Evolutionary conservation across 2,113 vertebrate species (phyloP), one percentile per base, ranked within the genome.

Genomic region (Rhynchomys soricoides): DNA sequence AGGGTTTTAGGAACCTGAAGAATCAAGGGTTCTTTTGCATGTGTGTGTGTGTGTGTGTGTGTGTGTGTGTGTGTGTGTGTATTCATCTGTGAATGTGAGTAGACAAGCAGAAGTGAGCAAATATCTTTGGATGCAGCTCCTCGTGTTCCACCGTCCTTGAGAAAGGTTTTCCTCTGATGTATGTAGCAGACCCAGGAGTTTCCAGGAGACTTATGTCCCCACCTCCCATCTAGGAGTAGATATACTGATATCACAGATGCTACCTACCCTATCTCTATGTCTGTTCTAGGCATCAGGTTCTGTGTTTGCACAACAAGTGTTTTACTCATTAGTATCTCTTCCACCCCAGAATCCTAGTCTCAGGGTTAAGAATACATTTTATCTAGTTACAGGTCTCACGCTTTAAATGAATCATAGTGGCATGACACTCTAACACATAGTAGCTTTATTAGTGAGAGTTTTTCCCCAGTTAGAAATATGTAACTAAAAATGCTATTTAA

Each of bases 401-500:
- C 88, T 68, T 68, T 43, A 40, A 92, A 92, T 71, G 22, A 95
- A 57, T 81, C 75, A 50, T 82, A 29, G 11, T 40, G 7, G 45
- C 40, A 57, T 15, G 78, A 2, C 52, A 93, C 95, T 95, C 92
- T 71, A 74, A 94, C 2, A 74, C 88, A 97, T 40, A 93, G 19
- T 94, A 86, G 57, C 95, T 93, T 91, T 89, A 31, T 96, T 70
- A 78, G 31, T 78, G 57, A 24, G 48, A 87, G n/a, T 0, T 34
- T 92, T 89, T 97, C 90, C 7, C 34, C 34, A 13, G 89, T 95
- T 95, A 70, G 52, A 92, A 45, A 94, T 86, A 92, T 71, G 17
- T 45, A 93, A 85, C 50, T 50, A 96, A 95, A 97, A 96, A 62
- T 45, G 1, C 40, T 91, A 26, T 96, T 89, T 81, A 96, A 96